Evolutionary conservation across 2,113 vertebrate genomes (phyloP), one percentile per base, ranked within the genome.

Genomic region (Oriolus oriolus): DNA sequence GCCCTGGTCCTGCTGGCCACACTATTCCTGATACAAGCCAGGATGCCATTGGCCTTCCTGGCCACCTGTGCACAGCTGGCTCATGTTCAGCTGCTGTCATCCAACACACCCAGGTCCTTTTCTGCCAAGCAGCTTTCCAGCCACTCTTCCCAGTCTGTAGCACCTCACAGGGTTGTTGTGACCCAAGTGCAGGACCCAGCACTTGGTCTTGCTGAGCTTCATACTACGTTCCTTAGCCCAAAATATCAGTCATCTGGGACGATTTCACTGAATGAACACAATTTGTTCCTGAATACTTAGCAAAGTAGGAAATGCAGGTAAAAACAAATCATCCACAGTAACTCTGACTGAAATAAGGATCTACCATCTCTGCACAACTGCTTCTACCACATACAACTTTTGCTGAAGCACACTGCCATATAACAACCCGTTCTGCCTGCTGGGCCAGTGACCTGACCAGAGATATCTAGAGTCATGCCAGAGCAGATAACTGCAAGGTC

Each of bases 131-230:
- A 76, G 26, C 10, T 33, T 61, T 89, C 79, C 87, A 89, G 2
- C 4, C 20, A 31, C n/a, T 47, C 24, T 61, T 61, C 41, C 26
- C 41, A 41, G 13, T 5, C 30, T 41, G 47, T 18, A 35, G 54
- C 20, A 24, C 70, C 28, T 26, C 41, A 23, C 31, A 41, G 26
- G 14, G 9, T 23, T 69, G n/a, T 13, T 54, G 45, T 23, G 41
- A 76, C 41, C 54, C 30, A 47, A n/a, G 54, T 2, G n/a, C 30
- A 61, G 63, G n/a, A 69, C 26, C 14, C 1, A 0, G 47, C 10
- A 49, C 35, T 9, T 6, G 31, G 63, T 10, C 41, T 76, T 69
- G 41, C 23, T 49, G n/a, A 69, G 10, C 31, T 26, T 76, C 31
- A 11, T 7, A 7, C 26, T 17, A 8, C 5, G 37, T 10, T 30